A percentile compares a stretch with the other conserved stretches of the same genome.
phyloP scores from a whole-genome alignment of 2,888 invertebrate genomes.

The Zaprionus bogoriensis region DNA sequence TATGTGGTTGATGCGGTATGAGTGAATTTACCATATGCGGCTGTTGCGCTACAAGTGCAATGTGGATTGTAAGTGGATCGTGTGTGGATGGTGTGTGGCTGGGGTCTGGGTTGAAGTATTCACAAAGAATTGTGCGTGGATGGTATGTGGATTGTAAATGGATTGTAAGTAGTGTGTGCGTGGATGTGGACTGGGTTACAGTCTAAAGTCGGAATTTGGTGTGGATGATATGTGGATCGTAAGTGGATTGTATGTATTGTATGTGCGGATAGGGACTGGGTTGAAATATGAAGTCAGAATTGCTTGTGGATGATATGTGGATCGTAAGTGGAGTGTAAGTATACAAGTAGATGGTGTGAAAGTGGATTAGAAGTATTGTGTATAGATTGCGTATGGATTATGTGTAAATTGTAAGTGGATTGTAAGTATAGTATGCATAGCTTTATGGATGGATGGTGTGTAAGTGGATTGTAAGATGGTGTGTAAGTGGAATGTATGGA shows the following conservation, averaged over 20 bases:
- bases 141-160: conserved; percentile 26
- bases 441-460: no score
- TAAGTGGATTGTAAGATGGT: no score
- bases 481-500: no score
- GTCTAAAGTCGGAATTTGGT: no score
- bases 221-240: not conserved
- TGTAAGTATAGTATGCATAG: not conserved
- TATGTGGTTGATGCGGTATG: no score
- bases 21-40: no score
- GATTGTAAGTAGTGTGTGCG: not conserved
- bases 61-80: not conserved
- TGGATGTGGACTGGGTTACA: no score
- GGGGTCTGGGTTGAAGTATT: no score
- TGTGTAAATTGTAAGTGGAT: not conserved
- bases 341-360: no score
- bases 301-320: not conserved
- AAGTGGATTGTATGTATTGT: not conserved
- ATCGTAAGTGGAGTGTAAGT: not conserved
- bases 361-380: not conserved
- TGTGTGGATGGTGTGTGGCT: not conserved
- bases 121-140: not conserved
- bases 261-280: no score
- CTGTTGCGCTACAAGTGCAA: no score
- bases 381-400: not conserved
- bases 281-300: no score